Conservation (phyloP, 2,888 invertebrate genomes). For the Cantharis nigra region DNA sequence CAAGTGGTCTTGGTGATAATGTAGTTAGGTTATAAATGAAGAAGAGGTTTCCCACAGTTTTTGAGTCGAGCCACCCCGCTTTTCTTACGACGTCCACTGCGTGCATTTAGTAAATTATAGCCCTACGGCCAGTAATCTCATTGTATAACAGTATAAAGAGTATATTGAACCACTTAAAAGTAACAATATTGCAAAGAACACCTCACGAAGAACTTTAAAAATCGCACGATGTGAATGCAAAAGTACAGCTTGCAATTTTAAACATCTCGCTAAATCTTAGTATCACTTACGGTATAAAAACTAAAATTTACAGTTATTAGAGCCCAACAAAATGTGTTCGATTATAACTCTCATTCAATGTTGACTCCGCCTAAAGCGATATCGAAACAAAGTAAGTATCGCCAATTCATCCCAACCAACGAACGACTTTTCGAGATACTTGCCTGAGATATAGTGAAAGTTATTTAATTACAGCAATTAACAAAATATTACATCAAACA, state of each 20-base stretch:
- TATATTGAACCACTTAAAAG: conserved; percentile 28
- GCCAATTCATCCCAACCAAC: neutral
- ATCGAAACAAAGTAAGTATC: conserved; percentile 18
- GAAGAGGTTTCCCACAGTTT: conserved; percentile 39
- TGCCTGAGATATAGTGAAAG: conserved; percentile 24
- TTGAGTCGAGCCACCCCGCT: conserved; percentile 40
- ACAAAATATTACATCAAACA: conserved; percentile 5
- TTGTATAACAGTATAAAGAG: conserved; percentile 39
- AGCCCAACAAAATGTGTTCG: conserved; percentile 17
- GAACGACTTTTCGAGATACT: conserved; percentile 11
- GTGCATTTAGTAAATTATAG: conserved; percentile 41
- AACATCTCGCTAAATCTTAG: conserved; percentile 14
- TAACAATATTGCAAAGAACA: conserved; percentile 10
- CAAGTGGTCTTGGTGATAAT: neutral
- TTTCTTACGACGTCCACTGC: conserved; percentile 27
- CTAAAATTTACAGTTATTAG: conserved; percentile 18
- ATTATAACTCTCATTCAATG: conserved; percentile 22
- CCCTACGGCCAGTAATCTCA: conserved; percentile 37
- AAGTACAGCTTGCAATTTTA: conserved; percentile 10
- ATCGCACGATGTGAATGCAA: conserved; percentile 14
- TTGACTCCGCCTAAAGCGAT: conserved; percentile 9
- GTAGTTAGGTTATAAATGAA: neutral
- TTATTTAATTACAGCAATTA: conserved; percentile 15
- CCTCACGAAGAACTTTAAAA: conserved; percentile 7
- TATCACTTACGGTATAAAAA: conserved; percentile 16